These are phyloP conservation scores for Epinephelus awoara DNA, from an alignment of 2,797 vertebrate species.

Conservation along the genomic window DNA sequence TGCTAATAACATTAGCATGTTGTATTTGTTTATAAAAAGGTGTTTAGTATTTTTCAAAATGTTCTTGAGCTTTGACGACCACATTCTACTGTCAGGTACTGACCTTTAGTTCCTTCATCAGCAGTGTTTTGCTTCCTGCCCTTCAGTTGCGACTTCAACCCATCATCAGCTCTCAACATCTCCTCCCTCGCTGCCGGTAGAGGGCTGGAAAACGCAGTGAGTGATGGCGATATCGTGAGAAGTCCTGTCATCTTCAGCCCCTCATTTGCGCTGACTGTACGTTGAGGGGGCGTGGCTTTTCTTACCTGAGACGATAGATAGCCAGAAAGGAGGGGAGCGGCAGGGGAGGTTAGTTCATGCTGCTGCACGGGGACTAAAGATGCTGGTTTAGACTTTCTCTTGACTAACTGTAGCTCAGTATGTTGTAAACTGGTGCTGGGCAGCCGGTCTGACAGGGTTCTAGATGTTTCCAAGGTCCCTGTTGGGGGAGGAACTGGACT, in stretches of 20 bases:
- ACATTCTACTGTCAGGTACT: no score
- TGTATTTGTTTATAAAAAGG: no score
- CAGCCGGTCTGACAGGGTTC: conserved; percentile 11
- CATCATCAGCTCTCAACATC: not conserved
- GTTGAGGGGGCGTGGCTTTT: not conserved
- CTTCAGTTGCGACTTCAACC: not conserved
- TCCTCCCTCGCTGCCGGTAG: conserved; percentile 17
- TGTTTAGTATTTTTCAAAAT: no score
- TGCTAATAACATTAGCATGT: no score
- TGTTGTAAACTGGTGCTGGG: not conserved
- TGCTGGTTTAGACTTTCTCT: conserved; percentile 14
- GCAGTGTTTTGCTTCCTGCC: conserved; percentile 16
- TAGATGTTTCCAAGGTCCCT: not conserved
- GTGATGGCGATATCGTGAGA: not conserved
- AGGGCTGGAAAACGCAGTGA: conserved; percentile 8
- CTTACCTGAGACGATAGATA: conserved; percentile 3
- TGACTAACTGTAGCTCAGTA: not conserved
- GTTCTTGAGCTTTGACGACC: no score
- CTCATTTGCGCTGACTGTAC: not conserved
- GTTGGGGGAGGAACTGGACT: not conserved
- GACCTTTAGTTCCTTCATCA: conserved; percentile 40
- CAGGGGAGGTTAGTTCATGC: not conserved
- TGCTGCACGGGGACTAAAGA: conserved; percentile 8
- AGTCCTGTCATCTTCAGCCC: conserved; percentile 25
- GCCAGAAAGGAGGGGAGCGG: not conserved